Conservation (phyloP, 2,888 invertebrate species). For the Mesochorus sp. region DNA sequence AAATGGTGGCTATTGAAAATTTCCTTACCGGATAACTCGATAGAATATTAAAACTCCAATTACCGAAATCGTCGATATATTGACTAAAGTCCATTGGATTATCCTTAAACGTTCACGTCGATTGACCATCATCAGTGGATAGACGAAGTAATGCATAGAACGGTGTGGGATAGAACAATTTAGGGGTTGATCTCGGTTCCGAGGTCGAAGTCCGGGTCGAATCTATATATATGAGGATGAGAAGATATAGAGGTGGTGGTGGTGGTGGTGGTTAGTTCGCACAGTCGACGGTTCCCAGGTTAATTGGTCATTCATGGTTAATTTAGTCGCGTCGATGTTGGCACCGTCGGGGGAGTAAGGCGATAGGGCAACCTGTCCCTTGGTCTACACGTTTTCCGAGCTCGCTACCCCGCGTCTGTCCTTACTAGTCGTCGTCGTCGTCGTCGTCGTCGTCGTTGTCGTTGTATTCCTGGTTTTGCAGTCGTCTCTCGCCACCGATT, state of each 20-base stretch:
- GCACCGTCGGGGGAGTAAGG: slow-evolving; percentile 71
- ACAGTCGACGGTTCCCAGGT: slow-evolving; percentile 74
- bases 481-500: slow-evolving; percentile 68
- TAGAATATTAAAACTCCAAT: not conserved
- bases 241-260: slow-evolving; percentile 14
- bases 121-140: slow-evolving; percentile 45
- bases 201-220: slow-evolving; percentile 61
- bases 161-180: slow-evolving; percentile 50
- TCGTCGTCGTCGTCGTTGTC: slow-evolving; percentile 36
- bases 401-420: slow-evolving; percentile 55
- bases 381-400: slow-evolving; percentile 58
- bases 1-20: too few relatives aligned
- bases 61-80: not conserved
- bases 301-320: slow-evolving; percentile 82
- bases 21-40: too few relatives aligned
- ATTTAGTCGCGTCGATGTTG: slow-evolving; percentile 77
- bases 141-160: not conserved
- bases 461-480: slow-evolving; percentile 32
- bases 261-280: slow-evolving; percentile 65
- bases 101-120: slow-evolving; percentile 40
- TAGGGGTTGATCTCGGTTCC: slow-evolving; percentile 54
- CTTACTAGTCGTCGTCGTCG: slow-evolving; percentile 28
- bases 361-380: slow-evolving; percentile 71
- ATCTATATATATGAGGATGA: slow-evolving; percentile 11
- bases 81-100: not conserved